Percentiles rank a stretch among this genome's conserved stretches.
Evolutionary conservation across 2,888 invertebrate species (phyloP).

Genomic region (Atethmia centrago): DNA sequence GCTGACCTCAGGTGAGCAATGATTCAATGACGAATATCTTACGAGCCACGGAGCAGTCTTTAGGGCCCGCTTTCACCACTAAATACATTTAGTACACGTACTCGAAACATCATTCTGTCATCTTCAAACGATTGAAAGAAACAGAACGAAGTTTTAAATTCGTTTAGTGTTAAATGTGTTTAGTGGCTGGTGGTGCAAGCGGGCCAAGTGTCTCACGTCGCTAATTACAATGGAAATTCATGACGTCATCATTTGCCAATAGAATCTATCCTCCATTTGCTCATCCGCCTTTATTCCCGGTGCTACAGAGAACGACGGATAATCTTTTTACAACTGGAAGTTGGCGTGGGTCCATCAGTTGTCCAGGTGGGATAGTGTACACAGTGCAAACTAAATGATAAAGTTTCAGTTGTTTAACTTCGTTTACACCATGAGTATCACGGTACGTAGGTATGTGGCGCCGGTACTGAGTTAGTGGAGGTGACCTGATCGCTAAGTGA

Average conservation of each 20-base stretch:
- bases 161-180: too few species aligned
- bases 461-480: slow-evolving; percentile 27
- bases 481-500: slow-evolving; percentile 30
- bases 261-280: not conserved
- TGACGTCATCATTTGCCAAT: not conserved
- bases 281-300: slow-evolving; percentile 4
- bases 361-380: slow-evolving; percentile 22
- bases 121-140: not conserved
- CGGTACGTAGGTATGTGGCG: slow-evolving; percentile 14
- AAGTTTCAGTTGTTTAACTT: slow-evolving; percentile 37
- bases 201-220: not conserved
- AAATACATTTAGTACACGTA: not conserved
- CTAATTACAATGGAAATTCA: not conserved
- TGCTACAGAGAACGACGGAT: not conserved
- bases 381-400: slow-evolving; percentile 20
- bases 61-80: too few species aligned
- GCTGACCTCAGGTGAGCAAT: not conserved
- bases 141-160: not conserved
- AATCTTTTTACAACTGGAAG: slow-evolving; percentile 29
- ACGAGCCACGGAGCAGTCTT: not conserved
- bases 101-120: not conserved
- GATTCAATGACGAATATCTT: not conserved
- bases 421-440: not conserved
- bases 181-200: not conserved
- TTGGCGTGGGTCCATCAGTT: slow-evolving; percentile 22